A percentile compares a stretch with the other conserved stretches of the same genome.
These are phyloP conservation scores for Zaprionus ornatus DNA, from an alignment of 1,140 invertebrate species.

Conservation along the genomic window DNA sequence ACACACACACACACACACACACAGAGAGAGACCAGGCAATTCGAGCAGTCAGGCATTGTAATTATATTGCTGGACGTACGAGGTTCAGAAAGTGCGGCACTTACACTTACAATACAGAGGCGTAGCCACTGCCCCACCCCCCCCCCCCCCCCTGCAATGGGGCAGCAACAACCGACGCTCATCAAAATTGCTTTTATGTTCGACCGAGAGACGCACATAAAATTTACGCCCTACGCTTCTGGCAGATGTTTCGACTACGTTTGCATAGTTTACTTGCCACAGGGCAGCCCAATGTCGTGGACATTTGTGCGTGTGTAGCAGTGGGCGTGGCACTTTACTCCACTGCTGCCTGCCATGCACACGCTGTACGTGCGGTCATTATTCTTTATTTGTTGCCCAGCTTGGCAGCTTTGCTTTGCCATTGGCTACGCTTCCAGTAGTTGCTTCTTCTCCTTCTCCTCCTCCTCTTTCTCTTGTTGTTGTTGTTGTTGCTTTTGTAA, in stretches of 20 bases:
- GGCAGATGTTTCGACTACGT: constrained; percentile 77
- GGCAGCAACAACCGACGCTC: constrained; percentile 45
- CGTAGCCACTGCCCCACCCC: not conserved
- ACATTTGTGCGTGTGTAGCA: not conserved
- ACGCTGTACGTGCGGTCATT: constrained; percentile 73
- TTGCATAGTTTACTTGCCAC: constrained; percentile 71
- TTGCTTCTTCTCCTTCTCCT: constrained; percentile 42
- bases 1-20: constrained; percentile 3
- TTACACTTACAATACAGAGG: constrained; percentile 62
- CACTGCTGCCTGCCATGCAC: not conserved
- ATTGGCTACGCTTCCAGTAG: constrained; percentile 18
- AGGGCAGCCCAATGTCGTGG: constrained; percentile 7
- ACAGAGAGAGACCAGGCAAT: not conserved
- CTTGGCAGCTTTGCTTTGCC: constrained; percentile 5
- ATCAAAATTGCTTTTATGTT: constrained; percentile 81
- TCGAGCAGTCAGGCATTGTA: constrained; percentile 68
- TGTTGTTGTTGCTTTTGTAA: constrained; percentile 62
- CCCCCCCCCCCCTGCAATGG: not conserved
- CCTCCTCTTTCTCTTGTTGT: constrained; percentile 7
- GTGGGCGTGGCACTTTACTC: constrained; percentile 22
- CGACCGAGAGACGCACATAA: constrained; percentile 68
- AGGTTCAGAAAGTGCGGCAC: constrained; percentile 67
- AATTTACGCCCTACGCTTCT: constrained; percentile 63
- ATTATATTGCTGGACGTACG: constrained; percentile 75
- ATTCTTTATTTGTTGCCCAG: constrained; percentile 76